A percentile compares a stretch with the other conserved stretches of the same genome.
Conservation (phyloP, 1,140 invertebrate species). For the Micrasema minimum region DNA sequence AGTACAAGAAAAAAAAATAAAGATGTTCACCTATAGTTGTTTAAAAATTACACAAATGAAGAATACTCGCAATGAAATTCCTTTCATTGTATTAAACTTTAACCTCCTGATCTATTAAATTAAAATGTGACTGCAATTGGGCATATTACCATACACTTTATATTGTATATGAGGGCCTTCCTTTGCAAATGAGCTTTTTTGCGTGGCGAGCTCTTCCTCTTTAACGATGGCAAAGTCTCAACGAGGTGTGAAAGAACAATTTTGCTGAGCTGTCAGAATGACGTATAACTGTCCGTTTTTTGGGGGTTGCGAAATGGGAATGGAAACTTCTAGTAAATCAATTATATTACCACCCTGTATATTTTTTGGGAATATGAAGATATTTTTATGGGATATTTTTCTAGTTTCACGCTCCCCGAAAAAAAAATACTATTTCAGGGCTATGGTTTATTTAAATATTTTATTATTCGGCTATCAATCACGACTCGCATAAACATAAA, state of each 20-base stretch:
- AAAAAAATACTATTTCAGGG: not conserved
- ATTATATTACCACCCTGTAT: conserved; percentile 23
- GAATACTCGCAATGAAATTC: no score
- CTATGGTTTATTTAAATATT: no score
- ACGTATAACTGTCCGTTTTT: conserved; percentile 36
- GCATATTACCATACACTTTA: no score
- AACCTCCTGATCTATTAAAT: no score
- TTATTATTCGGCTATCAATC: no score
- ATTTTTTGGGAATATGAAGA: conserved; percentile 8
- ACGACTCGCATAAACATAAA: no score
- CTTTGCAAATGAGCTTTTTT: conserved; percentile 53
- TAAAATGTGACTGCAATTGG: no score
- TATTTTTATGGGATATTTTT: not conserved
- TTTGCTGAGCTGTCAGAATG: conserved; percentile 38
- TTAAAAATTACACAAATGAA: no score
- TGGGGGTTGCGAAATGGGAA: conserved; percentile 9
- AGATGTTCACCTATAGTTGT: no score
- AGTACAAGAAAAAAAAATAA: no score
- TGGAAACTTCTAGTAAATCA: conserved; percentile 21
- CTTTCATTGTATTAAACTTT: no score
- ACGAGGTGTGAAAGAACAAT: conserved; percentile 27
- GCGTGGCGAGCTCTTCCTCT: conserved; percentile 26
- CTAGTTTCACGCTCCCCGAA: not conserved
- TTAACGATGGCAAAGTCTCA: conserved; percentile 34
- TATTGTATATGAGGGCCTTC: no score